These are phyloP conservation scores for Artibeus lituratus DNA, from an alignment of 2,797 vertebrate species.

Conservation along the genomic window DNA sequence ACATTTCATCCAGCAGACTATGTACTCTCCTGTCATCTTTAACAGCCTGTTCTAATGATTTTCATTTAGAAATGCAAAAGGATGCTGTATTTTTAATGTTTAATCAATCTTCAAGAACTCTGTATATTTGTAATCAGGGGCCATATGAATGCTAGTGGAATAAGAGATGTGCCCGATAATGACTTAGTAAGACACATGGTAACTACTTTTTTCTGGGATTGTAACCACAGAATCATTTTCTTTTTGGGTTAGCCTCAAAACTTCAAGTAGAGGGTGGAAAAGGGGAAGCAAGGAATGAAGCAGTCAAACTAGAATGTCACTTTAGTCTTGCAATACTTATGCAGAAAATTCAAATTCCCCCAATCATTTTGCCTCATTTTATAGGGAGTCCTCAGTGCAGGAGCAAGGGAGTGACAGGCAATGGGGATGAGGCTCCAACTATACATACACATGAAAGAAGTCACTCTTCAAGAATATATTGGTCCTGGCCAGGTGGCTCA, in stretches of 20 bases:
- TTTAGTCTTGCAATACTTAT: background rate
- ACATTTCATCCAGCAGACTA: slow-evolving; percentile 3
- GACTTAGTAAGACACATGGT: background rate
- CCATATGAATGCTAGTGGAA: slow-evolving; percentile 31
- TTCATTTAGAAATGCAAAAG: slow-evolving; percentile 66
- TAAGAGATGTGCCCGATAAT: slow-evolving; percentile 20
- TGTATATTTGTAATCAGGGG: slow-evolving; percentile 54
- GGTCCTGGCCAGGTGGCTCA: background rate
- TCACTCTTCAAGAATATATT: background rate
- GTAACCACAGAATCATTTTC: slow-evolving; percentile 5
- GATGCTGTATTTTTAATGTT: slow-evolving; percentile 58
- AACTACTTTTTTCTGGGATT: background rate
- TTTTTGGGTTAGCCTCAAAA: background rate
- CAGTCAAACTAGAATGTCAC: background rate
- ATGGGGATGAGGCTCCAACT: background rate
- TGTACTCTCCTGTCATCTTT: slow-evolving; percentile 50
- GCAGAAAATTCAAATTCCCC: background rate
- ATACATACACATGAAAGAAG: background rate
- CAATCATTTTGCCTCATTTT: background rate
- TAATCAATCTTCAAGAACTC: slow-evolving; percentile 57
- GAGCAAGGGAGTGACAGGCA: accelerated
- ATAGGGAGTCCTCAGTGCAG: background rate
- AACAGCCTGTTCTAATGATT: slow-evolving; percentile 68
- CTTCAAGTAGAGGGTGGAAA: background rate
- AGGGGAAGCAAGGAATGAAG: background rate